Base-by-base conservation (phyloP, 2,113 vertebrate genomes). In the Rallus limicola region DNA sequence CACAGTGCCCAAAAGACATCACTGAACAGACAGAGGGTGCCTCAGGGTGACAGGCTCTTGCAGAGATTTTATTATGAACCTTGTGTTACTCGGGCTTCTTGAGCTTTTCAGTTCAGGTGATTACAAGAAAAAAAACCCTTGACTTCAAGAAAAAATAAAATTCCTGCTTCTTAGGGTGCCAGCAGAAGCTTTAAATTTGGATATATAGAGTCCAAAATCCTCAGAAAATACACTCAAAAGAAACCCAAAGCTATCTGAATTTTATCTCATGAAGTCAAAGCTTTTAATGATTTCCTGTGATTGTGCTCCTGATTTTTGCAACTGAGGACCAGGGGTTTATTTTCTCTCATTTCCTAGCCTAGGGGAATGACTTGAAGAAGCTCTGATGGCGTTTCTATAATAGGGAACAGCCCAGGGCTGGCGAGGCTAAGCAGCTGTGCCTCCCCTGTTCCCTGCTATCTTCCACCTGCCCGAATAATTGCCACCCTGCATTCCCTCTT, bases 401-500 rank as follows among this genome's bases (percentile, higher is more conserved):
- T 5, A 84, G 67, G 53, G 83, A 84, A 55, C 86, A 71, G 82
- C 62, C 58, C 4, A 1, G 55, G 46, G 50, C 81, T 93, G 92
- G 91, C 70, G 88, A 89, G 83, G 67, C 72, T 82, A 53, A 89
- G 92, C 67, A 96, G 91, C 74, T 94, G 69, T 92, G 92, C 69
- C 83, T 92, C 58, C 80, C n/a, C 24, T 1, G 0, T 29, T 84
- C 59, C 69, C 48, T 69, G 24, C 71, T 76, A 77, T 93, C 92
- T 93, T 71, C 88, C 85, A 82, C 84, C 71, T 87, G 56, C 36
- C 89, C 78, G 52, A 91, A 65, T 86, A 92, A 96, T 95, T 94
- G 91, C 86, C 56, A 34, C 68, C 87, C 69, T 83, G 79, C 67
- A 20, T 11, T 31, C 82, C 90, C 58, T 88, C 67, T 91, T 25